These are phyloP conservation scores for Panthera uncia DNA, from an alignment of 2,113 vertebrate genomes.

Conservation along the genomic window DNA sequence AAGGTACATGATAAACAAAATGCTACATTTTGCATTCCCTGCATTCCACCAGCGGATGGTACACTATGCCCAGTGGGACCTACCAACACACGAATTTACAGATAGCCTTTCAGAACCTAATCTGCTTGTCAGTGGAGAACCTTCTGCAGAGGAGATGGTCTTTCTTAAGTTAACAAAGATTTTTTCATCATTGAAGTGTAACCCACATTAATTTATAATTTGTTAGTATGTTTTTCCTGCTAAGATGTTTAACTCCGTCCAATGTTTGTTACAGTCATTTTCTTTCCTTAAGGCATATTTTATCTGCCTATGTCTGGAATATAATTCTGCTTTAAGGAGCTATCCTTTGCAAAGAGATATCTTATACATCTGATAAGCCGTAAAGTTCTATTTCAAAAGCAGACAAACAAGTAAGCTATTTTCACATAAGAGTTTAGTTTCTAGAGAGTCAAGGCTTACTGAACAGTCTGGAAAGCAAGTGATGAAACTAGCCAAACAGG, in stretches of 20 bases:
- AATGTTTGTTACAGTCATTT: not conserved
- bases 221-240: not conserved
- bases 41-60: constrained; percentile 14
- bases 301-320: not conserved
- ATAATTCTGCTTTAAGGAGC: not conserved
- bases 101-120: not conserved
- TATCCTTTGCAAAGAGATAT: not conserved
- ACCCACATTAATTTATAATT: constrained; percentile 18
- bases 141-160: not conserved
- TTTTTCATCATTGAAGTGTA: not conserved
- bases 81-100: not conserved
- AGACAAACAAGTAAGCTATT: not conserved
- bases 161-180: not conserved
- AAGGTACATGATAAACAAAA: constrained; percentile 36
- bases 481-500: not conserved
- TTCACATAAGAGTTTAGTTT: not conserved
- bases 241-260: not conserved
- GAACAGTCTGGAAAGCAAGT: not conserved
- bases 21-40: not conserved
- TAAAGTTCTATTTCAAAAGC: not conserved
- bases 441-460: not conserved
- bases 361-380: not conserved
- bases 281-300: not conserved
- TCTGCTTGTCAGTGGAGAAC: not conserved
- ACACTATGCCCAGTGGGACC: not conserved